Evolutionary conservation across 2,797 vertebrate genomes (phyloP).

Genomic region (Sparus aurata): DNA sequence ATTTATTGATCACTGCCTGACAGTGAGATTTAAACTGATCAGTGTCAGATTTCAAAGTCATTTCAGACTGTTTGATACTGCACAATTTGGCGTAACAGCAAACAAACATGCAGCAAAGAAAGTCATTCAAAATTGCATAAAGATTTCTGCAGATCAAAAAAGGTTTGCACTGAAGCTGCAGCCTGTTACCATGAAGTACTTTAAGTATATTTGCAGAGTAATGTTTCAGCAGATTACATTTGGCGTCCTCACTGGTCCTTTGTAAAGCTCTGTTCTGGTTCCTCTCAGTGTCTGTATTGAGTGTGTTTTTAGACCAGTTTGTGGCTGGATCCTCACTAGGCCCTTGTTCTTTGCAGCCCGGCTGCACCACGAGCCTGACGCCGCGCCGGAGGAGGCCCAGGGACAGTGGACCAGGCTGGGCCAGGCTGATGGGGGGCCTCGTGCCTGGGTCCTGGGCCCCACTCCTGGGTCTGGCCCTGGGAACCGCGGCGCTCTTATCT

Average conservation of each 20-base stretch:
- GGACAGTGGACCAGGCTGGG: slow-evolving; percentile 86
- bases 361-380: slow-evolving; percentile 90
- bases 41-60: background rate
- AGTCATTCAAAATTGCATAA: background rate
- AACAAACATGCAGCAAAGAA: background rate
- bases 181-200: background rate
- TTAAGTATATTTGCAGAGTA: background rate
- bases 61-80: background rate
- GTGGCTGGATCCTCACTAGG: slow-evolving; percentile 86
- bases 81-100: background rate
- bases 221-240: slow-evolving; percentile 56
- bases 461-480: slow-evolving; percentile 94
- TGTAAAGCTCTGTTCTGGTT: slow-evolving; percentile 76
- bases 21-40: background rate
- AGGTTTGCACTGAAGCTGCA: background rate
- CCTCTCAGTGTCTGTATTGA: slow-evolving; percentile 59
- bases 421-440: slow-evolving; percentile 91
- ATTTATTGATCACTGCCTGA: background rate
- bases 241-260: slow-evolving; percentile 47
- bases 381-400: slow-evolving; percentile 87
- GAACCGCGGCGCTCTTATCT: slow-evolving; percentile 98
- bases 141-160: background rate
- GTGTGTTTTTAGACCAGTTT: slow-evolving; percentile 74
- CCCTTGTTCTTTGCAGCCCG: slow-evolving; percentile 89
- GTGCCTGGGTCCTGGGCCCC: slow-evolving; percentile 84